phyloP scores from a whole-genome alignment of 2,113 vertebrate genomes.

The Notothenia rossii region DNA sequence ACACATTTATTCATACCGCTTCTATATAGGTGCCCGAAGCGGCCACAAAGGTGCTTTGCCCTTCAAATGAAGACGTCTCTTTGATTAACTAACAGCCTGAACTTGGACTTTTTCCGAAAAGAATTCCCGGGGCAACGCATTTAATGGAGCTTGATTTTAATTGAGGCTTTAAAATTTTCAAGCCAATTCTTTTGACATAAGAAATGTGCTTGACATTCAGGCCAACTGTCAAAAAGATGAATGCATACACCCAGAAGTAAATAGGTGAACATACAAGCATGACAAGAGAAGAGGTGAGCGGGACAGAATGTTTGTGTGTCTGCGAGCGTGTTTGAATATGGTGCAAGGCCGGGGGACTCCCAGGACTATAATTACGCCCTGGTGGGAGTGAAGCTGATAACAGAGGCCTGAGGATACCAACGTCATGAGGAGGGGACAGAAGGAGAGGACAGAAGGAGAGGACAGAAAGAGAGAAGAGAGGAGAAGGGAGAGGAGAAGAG shows the following conservation, averaged over 20 bases:
- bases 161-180: too few relatives aligned
- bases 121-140: too few relatives aligned
- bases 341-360: conserved; percentile 58
- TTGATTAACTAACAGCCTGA: too few relatives aligned
- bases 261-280: conserved; percentile 43
- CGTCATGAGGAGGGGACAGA: conserved; percentile 31
- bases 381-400: conserved; percentile 81
- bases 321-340: conserved; percentile 30
- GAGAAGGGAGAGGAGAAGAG: too few relatives aligned
- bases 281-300: conserved; percentile 44
- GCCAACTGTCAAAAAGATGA: not conserved
- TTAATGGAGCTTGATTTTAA: too few relatives aligned
- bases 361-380: conserved; percentile 79
- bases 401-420: conserved; percentile 66
- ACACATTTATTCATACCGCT: too few relatives aligned
- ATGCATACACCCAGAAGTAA: conserved; percentile 24
- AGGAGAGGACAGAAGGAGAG: not conserved
- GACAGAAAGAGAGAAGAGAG: too few relatives aligned
- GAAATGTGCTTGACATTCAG: not conserved
- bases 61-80: too few relatives aligned
- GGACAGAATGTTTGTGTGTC: conserved; percentile 15
- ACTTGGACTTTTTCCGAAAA: too few relatives aligned
- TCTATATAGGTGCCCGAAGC: too few relatives aligned
- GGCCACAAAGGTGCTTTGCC: too few relatives aligned
- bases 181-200: not conserved